Base-by-base conservation (phyloP, 2,113 vertebrate genomes). In the Pteronura brasiliensis region DNA sequence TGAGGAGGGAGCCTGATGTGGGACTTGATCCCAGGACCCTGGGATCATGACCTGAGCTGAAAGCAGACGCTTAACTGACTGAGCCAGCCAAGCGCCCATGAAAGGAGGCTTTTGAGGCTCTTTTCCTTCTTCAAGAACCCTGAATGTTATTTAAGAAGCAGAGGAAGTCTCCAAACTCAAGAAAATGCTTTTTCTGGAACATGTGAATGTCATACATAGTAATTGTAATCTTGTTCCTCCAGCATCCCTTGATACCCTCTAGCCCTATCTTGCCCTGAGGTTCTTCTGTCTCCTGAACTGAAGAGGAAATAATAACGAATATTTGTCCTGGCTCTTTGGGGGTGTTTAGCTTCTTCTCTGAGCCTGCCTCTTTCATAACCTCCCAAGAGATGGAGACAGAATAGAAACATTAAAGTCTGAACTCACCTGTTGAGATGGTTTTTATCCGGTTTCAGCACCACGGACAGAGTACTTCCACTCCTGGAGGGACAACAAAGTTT, bases 371-470 rank as follows among this genome's bases (percentile, higher is more conserved):
- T 52, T 34, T 76, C 23, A 65, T 36, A 18, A 0, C 7, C 31
- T 95, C 85, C 82, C 25, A 65, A 61, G 80, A 83, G 31, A 67
- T 11, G 39, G 84, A 87, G 47, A 80, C 47, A 90, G 71, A 65
- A 52, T n/a, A 61, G 76, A 88, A 88, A n/a, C 21, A 39, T 87
- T 47, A 72, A 82, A 36, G 15, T 42, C 49, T n/a, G 44, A 94
- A 87, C 0, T 86, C 67, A 55, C 47, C 59, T 4, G 8, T 34
- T 49, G 29, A 95, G 79, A 90, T 25, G 42, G 34, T 7, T 15
- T 18, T 17, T 76, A 76, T 61, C 14, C 3, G 42, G 39, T 74
- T 94, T 98, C 95, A 97, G 97, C 63, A 97, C 95, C 91, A 65
- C 0, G 92, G 96, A 84, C 95, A 96, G 96, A 61, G 25, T 1